Conservation (phyloP, 1,140 invertebrate species). For the Callitettix versicolor region DNA sequence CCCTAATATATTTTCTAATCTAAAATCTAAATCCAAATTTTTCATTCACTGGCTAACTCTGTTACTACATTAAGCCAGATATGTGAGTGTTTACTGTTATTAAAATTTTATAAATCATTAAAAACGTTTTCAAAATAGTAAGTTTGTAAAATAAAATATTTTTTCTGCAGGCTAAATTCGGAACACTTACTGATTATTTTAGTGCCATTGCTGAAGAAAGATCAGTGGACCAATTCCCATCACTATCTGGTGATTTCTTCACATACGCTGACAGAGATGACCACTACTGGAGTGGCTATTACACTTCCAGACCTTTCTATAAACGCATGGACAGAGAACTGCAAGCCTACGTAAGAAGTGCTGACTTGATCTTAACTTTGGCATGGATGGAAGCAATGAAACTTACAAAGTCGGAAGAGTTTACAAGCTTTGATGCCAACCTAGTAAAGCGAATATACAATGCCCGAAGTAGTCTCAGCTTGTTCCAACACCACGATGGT, state of each 20-base stretch:
- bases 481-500: constrained; percentile 98
- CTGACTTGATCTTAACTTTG: constrained; percentile 73
- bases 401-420: background rate
- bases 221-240: constrained; percentile 54
- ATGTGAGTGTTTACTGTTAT: too few relatives aligned
- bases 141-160: too few relatives aligned
- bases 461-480: constrained; percentile 65
- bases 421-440: background rate
- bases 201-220: constrained; percentile 57
- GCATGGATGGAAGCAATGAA: constrained; percentile 40
- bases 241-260: constrained; percentile 92
- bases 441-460: constrained; percentile 32
- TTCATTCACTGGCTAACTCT: too few relatives aligned
- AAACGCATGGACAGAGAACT: constrained; percentile 89
- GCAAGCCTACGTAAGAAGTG: constrained; percentile 54
- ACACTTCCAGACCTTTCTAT: constrained; percentile 68
- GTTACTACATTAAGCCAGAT: too few relatives aligned
- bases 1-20: too few relatives aligned
- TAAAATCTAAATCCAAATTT: too few relatives aligned
- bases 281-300: constrained; percentile 92
- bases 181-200: constrained; percentile 92
- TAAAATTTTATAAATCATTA: too few relatives aligned
- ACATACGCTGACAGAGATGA: constrained; percentile 94
- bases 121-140: too few relatives aligned
- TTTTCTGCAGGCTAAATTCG: constrained; percentile 59